A percentile compares a stretch with the other conserved stretches of the same genome.
Evolutionary conservation across 2,113 vertebrate genomes (phyloP).

Genomic region (Nycticebus coucang): DNA sequence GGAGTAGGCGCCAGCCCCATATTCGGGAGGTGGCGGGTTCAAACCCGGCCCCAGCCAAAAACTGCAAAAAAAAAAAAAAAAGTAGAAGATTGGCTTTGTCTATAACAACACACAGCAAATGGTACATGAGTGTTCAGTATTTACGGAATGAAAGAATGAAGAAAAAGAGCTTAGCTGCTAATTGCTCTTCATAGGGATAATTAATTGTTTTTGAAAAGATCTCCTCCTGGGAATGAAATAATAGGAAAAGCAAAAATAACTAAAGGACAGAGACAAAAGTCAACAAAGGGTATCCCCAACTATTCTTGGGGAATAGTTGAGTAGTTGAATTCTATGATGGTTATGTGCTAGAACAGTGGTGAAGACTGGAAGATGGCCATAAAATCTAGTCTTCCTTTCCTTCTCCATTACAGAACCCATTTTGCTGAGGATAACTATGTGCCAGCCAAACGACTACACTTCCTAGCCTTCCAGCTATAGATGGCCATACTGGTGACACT

Average conservation of each 20-base stretch:
- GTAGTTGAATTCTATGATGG: not conserved
- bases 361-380: not conserved
- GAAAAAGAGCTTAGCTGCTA: not conserved
- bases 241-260: slow-evolving; percentile 18
- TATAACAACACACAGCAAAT: not conserved
- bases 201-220: slow-evolving; percentile 16
- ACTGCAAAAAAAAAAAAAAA: too few relatives aligned
- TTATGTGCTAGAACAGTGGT: not conserved
- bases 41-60: too few relatives aligned
- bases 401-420: not conserved
- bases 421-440: not conserved
- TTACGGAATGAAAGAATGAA: slow-evolving; percentile 24
- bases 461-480: not conserved
- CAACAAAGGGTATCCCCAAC: not conserved
- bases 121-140: not conserved
- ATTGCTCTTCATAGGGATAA: not conserved
- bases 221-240: slow-evolving; percentile 12
- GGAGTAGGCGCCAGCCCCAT: too few relatives aligned
- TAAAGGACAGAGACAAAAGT: slow-evolving; percentile 6
- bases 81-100: too few relatives aligned
- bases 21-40: too few relatives aligned
- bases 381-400: not conserved
- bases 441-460: not conserved
- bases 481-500: not conserved
- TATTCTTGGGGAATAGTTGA: not conserved